Base-by-base conservation (phyloP, 2,113 vertebrate species). In the Archilochus colubris region DNA sequence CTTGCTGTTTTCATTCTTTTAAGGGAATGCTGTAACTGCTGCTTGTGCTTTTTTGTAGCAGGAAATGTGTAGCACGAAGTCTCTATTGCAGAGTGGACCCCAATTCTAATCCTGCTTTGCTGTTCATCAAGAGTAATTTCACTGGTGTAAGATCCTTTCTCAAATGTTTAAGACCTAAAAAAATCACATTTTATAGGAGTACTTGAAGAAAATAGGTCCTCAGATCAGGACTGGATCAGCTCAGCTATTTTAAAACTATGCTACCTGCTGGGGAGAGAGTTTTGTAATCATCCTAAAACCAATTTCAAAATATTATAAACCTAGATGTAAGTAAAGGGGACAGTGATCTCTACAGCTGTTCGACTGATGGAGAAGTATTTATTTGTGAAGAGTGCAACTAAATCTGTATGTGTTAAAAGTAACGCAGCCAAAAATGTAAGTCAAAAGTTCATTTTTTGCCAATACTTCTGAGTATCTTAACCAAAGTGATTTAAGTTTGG, bases 401-500 rank as follows among this genome's bases (percentile, higher is more conserved):
- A 92, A 58, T 95, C 93, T 97, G 7, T 81, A 89, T 76, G 68
- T 95, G 92, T 97, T 97, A 97, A 89, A 97, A 98, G 95, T 91
- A 94, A 93, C 73, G 84, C 97, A 96, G 97, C 97, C 97, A 97
- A 98, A 97, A 97, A 94, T 77, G 67, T 85, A 93, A 72, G 80
- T 96, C 94, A 67, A 69, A 97, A 95, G 94, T 93, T 96, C 92
- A 57, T 64, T 93, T 95, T 95, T 97, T 98, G 98, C 98, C 97
- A 97, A 97, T 92, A 95, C 88, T 97, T 95, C 79, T 72, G 97
- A 96, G 91, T 95, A 88, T 91, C 68, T 95, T 96, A 97, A 97
- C 97, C 98, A 98, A 98, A 98, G 97, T 97, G 93, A 95, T 95
- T 40, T 44, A 88, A 90, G 95, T 95, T 94, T 97, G 94, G 96